Evolutionary conservation across 1,140 invertebrate genomes (phyloP), one percentile per base, ranked within the genome.

Genomic region (Trinorchestia longiramus): DNA sequence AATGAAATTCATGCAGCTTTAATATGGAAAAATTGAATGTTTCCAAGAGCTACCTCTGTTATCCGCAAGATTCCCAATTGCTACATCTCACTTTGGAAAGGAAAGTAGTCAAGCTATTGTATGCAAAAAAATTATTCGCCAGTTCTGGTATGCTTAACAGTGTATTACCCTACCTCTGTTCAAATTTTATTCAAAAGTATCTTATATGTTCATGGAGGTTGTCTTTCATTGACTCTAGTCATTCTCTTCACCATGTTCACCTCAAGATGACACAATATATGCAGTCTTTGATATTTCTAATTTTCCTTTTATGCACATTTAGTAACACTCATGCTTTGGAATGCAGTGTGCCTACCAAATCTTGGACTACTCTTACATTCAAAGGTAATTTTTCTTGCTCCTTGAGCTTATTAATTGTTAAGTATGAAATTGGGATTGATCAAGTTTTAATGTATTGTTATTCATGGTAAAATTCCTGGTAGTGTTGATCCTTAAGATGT

Each of bases 161-260:
- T 23, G 15, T 23, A 36, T 77, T 77, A 3, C 62, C 62, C 36
- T 36, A 36, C 36, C 15, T 15, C 1, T 77, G 28, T 77, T 77
- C 28, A 77, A 77, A 77, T 77, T 23, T 23, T 23, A 77, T 77
- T 77, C 62, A 77, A 77, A 77, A 77, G 62, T 77, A 36, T 77
- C 28, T 77, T 15, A 19, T 36, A 77, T 77, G 62, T 77, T 77
- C 62, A 77, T 77, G 62, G 15, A 77, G 62, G 62, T 77, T 77
- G 62, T 77, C 62, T 77, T 77, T 90, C 88, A 90, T 3, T 90
- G 15, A 41, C n/a, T 90, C 88, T 90, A 90, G 88, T 90, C 88
- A 90, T 41, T 42, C 41, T 17, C 11, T 42, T 28, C n/a, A 43
- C 88, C 23, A 90, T 90, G 88, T 43, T 42, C 88, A 42, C 11